These are phyloP conservation scores for Lasioglossum malachurum DNA, from an alignment of 2,888 invertebrate genomes.

Conservation along the genomic window DNA sequence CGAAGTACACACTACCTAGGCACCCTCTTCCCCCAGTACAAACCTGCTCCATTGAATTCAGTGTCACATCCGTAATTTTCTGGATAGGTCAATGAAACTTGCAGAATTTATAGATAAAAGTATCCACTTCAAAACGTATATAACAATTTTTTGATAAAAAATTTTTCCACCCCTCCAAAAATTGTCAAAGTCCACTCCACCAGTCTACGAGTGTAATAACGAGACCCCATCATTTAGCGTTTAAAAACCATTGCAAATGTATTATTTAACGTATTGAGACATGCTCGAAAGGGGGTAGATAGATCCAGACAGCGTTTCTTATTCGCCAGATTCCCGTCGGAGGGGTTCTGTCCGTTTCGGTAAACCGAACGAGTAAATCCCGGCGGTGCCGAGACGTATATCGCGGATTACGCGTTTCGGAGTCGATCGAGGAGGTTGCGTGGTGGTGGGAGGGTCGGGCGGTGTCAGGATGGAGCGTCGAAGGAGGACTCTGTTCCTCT, in stretches of 20 bases:
- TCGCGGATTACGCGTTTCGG: constrained; percentile 64
- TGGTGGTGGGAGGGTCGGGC: not conserved
- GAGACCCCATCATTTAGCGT: not conserved
- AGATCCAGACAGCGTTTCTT: not conserved
- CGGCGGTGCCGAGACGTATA: constrained; percentile 69
- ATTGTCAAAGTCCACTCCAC: not conserved
- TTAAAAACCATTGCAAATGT: not conserved
- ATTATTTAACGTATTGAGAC: not conserved
- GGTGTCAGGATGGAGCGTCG: constrained; percentile 24
- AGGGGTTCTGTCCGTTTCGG: not conserved
- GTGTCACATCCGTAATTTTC: too few species aligned
- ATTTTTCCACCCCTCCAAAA: not conserved
- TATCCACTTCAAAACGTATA: too few species aligned
- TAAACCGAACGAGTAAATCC: constrained; percentile 54
- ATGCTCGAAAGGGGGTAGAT: not conserved
- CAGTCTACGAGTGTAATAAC: not conserved
- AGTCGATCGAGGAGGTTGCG: constrained; percentile 4
- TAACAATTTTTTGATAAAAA: too few species aligned
- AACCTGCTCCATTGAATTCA: too few species aligned
- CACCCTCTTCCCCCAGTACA: too few species aligned
- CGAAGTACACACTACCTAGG: too few species aligned
- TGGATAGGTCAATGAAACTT: too few species aligned
- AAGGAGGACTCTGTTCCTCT: constrained; percentile 40
- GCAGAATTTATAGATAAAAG: too few species aligned
- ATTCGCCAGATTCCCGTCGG: not conserved